Percentiles rank a stretch among this genome's conserved stretches.
phyloP scores from a whole-genome alignment of 2,888 invertebrate genomes.

The Hecatera dysodea region DNA sequence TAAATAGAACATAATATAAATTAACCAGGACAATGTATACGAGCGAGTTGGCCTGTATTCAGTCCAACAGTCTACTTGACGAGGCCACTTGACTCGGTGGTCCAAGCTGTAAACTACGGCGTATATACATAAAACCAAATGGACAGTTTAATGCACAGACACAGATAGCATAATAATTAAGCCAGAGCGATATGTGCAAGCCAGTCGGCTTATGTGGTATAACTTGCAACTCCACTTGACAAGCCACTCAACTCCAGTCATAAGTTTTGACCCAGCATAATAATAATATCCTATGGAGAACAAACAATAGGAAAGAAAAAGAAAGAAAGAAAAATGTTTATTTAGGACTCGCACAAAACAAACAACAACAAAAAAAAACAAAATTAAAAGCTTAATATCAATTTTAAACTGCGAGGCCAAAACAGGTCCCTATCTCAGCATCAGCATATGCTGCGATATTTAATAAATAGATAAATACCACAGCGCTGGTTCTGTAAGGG shows the following conservation, averaged over 20 bases:
- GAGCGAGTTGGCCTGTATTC: slow-evolving; percentile 44
- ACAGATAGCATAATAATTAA: slow-evolving; percentile 36
- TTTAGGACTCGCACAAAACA: too few relatives aligned
- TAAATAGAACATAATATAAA: slow-evolving; percentile 34
- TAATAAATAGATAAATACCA: too few relatives aligned
- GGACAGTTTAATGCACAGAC: too few relatives aligned
- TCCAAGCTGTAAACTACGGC: slow-evolving; percentile 30
- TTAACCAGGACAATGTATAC: slow-evolving; percentile 41
- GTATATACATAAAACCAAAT: background rate
- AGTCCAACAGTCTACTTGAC: slow-evolving; percentile 45
- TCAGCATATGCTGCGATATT: too few relatives aligned
- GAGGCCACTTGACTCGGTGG: slow-evolving; percentile 53
- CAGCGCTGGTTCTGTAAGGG: too few relatives aligned
- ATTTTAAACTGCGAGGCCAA: too few relatives aligned
- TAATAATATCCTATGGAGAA: background rate
- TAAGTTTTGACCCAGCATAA: background rate
- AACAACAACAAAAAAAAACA: too few relatives aligned
- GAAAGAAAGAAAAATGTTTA: too few relatives aligned
- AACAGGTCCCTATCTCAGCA: too few relatives aligned
- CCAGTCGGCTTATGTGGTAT: slow-evolving; percentile 28
- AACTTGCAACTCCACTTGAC: slow-evolving; percentile 26
- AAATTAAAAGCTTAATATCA: too few relatives aligned
- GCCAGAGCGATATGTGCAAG: slow-evolving; percentile 25
- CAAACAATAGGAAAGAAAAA: too few relatives aligned
- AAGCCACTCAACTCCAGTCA: slow-evolving; percentile 15